A percentile compares a stretch with the other conserved stretches of the same genome.
These are phyloP conservation scores for Phrynocephalus guinanensis DNA, from an alignment of 2,797 vertebrate species.

Conservation along the genomic window DNA sequence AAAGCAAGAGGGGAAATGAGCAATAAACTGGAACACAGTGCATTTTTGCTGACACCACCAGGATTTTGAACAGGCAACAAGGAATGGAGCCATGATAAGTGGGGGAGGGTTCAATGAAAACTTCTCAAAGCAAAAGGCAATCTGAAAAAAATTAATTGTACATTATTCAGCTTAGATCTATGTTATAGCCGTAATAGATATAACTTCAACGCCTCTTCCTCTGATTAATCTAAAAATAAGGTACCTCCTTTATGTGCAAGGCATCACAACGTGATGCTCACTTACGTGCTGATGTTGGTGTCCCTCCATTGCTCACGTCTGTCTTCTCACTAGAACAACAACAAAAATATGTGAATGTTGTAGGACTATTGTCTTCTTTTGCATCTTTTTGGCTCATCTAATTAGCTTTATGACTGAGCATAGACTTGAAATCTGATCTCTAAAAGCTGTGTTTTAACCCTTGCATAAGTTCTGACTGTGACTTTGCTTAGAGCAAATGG, in stretches of 20 bases:
- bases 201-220: not conserved
- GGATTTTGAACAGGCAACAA: not conserved
- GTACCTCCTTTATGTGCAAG: not conserved
- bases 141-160: not conserved
- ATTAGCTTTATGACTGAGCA: too few relatives aligned
- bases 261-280: conserved; percentile 31
- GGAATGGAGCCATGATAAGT: not conserved
- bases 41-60: not conserved
- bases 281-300: conserved; percentile 80
- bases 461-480: not conserved
- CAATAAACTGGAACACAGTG: not conserved
- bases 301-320: conserved; percentile 92
- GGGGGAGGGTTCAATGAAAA: not conserved
- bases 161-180: not conserved
- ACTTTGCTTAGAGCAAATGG: not conserved
- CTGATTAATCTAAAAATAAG: not conserved
- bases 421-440: not conserved
- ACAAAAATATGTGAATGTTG: not conserved
- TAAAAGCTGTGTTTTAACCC: not conserved
- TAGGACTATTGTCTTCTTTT: not conserved
- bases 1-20: not conserved
- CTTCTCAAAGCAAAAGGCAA: not conserved
- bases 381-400: not conserved
- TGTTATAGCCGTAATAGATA: not conserved
- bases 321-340: conserved; percentile 90